A percentile compares a stretch with the other conserved stretches of the same genome.
Evolutionary conservation across 2,797 vertebrate genomes (phyloP).

Genomic region (Anniella stebbinsi): DNA sequence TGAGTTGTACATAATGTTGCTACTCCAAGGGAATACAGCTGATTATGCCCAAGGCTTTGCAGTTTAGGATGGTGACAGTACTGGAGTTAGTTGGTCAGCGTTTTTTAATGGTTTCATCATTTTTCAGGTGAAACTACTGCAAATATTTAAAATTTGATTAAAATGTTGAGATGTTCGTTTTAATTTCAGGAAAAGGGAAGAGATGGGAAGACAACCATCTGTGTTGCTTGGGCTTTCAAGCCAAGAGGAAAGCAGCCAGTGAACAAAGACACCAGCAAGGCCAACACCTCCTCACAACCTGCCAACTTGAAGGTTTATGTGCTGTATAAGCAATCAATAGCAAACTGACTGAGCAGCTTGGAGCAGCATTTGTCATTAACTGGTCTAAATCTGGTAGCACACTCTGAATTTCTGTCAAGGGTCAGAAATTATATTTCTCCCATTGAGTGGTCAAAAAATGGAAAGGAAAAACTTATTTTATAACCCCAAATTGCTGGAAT

Average conservation of each 20-base stretch:
- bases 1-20: not conserved
- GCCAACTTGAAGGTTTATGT: not conserved
- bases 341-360: conserved; percentile 12
- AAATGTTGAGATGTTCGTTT: conserved; percentile 13
- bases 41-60: not conserved
- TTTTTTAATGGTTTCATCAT: not conserved
- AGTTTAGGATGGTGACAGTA: not conserved
- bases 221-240: conserved; percentile 14
- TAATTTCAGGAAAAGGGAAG: conserved; percentile 24
- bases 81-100: too few species aligned
- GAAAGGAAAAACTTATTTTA: not conserved
- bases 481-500: not conserved
- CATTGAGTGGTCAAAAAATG: not conserved
- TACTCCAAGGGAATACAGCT: not conserved
- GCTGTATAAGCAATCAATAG: not conserved
- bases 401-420: not conserved
- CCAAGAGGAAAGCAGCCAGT: conserved; percentile 40
- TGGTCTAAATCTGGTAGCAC: not conserved
- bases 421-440: not conserved
- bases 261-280: conserved; percentile 15
- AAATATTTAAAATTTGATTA: conserved; percentile 42
- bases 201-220: conserved; percentile 39
- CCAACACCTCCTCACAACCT: not conserved
- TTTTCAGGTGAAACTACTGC: conserved; percentile 7
- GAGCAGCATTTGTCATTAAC: not conserved